These are phyloP conservation scores for Lasiommata megera DNA, from an alignment of 2,888 invertebrate species.

Conservation along the genomic window DNA sequence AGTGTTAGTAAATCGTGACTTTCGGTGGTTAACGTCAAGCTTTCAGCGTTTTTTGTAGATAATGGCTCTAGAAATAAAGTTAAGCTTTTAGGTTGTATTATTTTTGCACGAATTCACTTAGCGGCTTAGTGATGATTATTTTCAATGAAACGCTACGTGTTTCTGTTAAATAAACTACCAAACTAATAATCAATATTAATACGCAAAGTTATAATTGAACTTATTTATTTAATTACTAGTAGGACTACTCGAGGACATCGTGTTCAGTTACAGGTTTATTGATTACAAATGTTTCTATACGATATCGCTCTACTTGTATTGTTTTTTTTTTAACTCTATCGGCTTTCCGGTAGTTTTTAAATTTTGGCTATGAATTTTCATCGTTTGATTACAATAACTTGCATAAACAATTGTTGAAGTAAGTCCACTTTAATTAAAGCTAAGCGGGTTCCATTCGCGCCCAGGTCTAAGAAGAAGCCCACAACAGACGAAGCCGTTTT, in stretches of 20 bases:
- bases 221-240: neutral
- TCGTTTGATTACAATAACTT: no score
- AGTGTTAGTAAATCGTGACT: constrained; percentile 32
- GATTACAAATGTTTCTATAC: neutral
- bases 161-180: neutral
- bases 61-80: constrained; percentile 12
- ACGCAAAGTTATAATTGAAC: neutral
- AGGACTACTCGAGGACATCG: neutral
- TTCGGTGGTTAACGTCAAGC: constrained; percentile 25
- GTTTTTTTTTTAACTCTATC: no score
- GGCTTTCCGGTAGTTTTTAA: no score
- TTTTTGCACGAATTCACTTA: constrained; percentile 20
- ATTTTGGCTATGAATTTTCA: no score
- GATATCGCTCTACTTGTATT: no score
- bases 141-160: neutral
- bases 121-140: neutral
- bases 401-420: no score
- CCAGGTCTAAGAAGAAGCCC: no score
- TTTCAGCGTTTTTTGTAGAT: constrained; percentile 25
- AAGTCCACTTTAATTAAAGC: no score
- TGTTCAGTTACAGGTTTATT: neutral
- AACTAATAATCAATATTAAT: neutral
- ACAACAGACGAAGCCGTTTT: no score
- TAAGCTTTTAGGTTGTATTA: constrained; percentile 19
- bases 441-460: no score